A percentile compares a stretch with the other conserved stretches of the same genome.
Evolutionary conservation across 2,888 invertebrate genomes (phyloP).

Genomic region (Ormia ochracea): DNA sequence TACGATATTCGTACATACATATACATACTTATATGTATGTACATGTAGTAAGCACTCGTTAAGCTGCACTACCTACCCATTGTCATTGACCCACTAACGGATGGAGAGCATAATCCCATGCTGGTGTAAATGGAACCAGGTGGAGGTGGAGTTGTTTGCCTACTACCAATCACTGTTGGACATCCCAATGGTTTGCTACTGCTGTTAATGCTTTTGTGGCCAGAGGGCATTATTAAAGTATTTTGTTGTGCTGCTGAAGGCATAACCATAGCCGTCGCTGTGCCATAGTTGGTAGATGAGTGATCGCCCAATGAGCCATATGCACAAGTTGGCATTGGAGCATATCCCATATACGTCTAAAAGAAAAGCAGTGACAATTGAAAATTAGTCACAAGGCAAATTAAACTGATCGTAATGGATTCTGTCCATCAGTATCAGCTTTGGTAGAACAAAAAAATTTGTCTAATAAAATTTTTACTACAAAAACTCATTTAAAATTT

Average conservation of each 20-base stretch:
- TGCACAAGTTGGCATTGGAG: constrained; percentile 73
- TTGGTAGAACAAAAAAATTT: no score
- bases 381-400: constrained; percentile 35
- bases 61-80: constrained; percentile 69
- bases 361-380: background rate
- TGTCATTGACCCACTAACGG: constrained; percentile 71
- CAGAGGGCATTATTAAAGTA: constrained; percentile 67
- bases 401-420: no score
- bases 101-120: constrained; percentile 68
- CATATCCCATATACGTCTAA: constrained; percentile 74
- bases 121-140: constrained; percentile 71
- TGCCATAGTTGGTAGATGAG: constrained; percentile 68
- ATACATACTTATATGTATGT: background rate
- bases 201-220: constrained; percentile 59
- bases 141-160: constrained; percentile 70
- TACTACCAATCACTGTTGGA: constrained; percentile 55
- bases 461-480: no score
- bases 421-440: no score
- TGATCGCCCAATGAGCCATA: constrained; percentile 71
- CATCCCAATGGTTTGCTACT: constrained; percentile 56
- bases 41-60: background rate
- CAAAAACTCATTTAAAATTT: no score
- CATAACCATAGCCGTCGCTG: constrained; percentile 74
- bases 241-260: constrained; percentile 68
- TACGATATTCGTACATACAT: no score